Evolutionary conservation across 2,797 vertebrate genomes (phyloP).

Genomic region (Hephaestus fuliginosus): DNA sequence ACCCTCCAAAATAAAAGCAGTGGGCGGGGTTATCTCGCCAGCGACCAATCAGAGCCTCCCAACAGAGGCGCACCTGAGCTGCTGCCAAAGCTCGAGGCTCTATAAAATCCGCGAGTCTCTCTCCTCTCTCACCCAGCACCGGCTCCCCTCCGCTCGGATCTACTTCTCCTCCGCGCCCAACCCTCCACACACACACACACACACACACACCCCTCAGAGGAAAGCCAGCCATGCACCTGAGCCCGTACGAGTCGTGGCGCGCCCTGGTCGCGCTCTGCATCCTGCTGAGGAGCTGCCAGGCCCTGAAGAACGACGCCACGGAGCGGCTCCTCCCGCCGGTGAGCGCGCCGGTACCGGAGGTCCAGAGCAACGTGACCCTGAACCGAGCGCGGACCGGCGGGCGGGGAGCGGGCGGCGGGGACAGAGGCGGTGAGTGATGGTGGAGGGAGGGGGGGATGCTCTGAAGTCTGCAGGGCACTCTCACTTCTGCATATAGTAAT

Average conservation of each 20-base stretch:
- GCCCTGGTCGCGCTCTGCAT: constrained; percentile 88
- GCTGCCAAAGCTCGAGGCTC: constrained; percentile 82
- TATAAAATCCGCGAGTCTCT: constrained; percentile 62
- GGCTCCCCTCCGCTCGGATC: not conserved
- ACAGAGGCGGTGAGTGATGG: constrained; percentile 89
- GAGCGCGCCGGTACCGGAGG: constrained; percentile 82
- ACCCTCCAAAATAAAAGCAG: constrained; percentile 28
- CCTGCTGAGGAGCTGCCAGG: constrained; percentile 88
- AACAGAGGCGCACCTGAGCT: constrained; percentile 89
- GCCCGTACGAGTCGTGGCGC: constrained; percentile 84
- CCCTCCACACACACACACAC: too few relatives aligned
- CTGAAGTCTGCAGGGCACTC: too few relatives aligned
- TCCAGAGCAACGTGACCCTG: constrained; percentile 89
- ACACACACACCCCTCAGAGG: too few relatives aligned
- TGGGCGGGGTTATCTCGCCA: constrained; percentile 51
- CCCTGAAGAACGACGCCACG: constrained; percentile 95
- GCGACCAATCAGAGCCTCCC: constrained; percentile 85
- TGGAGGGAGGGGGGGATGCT: constrained; percentile 25
- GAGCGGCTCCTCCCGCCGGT: constrained; percentile 91
- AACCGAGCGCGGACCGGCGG: constrained; percentile 94
- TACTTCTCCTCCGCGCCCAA: not conserved
- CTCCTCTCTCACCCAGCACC: constrained; percentile 2
- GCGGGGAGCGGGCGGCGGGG: constrained; percentile 82
- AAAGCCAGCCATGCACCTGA: constrained; percentile 85
- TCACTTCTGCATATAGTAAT: too few relatives aligned